Base-by-base conservation (phyloP, 2,888 invertebrate genomes). In the Ctenicera cuprea region DNA sequence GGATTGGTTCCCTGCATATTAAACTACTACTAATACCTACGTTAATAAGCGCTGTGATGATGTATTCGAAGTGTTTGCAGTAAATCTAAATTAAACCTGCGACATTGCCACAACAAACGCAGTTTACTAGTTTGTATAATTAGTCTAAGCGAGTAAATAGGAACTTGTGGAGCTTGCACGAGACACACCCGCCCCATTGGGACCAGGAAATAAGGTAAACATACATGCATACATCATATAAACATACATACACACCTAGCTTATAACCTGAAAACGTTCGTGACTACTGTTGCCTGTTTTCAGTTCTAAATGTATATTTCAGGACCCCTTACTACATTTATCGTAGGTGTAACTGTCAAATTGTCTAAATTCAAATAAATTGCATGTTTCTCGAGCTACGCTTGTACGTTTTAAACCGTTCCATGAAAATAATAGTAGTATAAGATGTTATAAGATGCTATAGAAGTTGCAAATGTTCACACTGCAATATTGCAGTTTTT, bases 181-280 rank as follows among this genome's bases (percentile, higher is more conserved):
- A 41, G 67, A 64, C 64, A 57, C 50, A 62, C 63, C 22, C 48
- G 48, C 61, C 16, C 63, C 66, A 30, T 54, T 18, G 65, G 63
- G 63, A 64, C 33, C 65, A 37, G 50, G 57, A 43, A 57, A 37
- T 38, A 57, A 26, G 43, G 54, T 54, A 54, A 67, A 70, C 48
- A 62, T 52, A 52, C 67, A 67, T 54, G 70, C 45, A 63, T 50
- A 50, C 59, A n/a, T n/a, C n/a, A n/a, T n/a, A n/a, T n/a, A n/a
- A n/a, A n/a, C n/a, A n/a, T n/a, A n/a, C n/a, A n/a, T n/a, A 38
- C 71, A 63, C 70, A 75, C 70, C 64, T 68, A 71, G 73, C 67
- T 69, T 70, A 71, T 74, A 76, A 45, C 30, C 7, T 76, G 33
- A 73, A 78, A 75, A 77, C 63, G 74, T 73, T 77, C 71, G 77